Conservation (phyloP, 2,113 vertebrate species). For the Xenopus laevis region DNA sequence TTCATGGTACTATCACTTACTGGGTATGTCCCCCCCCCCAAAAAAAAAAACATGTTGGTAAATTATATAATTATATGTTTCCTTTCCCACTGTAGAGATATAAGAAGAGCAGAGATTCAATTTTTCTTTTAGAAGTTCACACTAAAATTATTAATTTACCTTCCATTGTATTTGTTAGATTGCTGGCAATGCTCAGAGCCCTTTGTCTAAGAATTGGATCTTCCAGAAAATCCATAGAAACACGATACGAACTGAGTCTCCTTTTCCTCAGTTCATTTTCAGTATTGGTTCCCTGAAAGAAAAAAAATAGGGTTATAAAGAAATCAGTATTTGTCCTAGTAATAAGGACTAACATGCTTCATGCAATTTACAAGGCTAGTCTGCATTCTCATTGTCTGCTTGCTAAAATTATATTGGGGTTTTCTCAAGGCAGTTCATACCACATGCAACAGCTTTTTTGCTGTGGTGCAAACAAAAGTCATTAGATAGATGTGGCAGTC, state of each 20-base stretch:
- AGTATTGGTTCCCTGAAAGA: conserved; percentile 77
- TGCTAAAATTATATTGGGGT: neutral
- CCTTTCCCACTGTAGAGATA: too few relatives aligned
- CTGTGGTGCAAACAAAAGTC: neutral
- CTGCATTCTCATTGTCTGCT: neutral
- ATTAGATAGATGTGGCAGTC: neutral
- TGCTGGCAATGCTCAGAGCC: conserved; percentile 86
- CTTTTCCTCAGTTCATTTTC: conserved; percentile 82
- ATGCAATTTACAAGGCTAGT: conserved; percentile 53
- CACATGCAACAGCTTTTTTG: conserved; percentile 18
- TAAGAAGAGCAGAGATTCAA: too few relatives aligned
- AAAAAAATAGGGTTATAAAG: neutral
- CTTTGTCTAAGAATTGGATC: conserved; percentile 78
- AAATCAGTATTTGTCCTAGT: neutral
- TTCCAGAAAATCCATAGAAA: conserved; percentile 79
- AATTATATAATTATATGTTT: too few relatives aligned
- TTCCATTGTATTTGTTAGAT: conserved; percentile 92
- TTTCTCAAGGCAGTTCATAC: conserved; percentile 6
- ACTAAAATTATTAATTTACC: conserved; percentile 60
- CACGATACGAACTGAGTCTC: conserved; percentile 71
- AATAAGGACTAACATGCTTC: conserved; percentile 57
- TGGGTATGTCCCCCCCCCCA: too few relatives aligned
- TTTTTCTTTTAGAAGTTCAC: too few relatives aligned
- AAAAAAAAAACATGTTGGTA: too few relatives aligned
- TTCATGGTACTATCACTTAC: too few relatives aligned